These are phyloP conservation scores for Phrynosoma blainvillii DNA, from an alignment of 2,113 vertebrate genomes.

Conservation along the genomic window DNA sequence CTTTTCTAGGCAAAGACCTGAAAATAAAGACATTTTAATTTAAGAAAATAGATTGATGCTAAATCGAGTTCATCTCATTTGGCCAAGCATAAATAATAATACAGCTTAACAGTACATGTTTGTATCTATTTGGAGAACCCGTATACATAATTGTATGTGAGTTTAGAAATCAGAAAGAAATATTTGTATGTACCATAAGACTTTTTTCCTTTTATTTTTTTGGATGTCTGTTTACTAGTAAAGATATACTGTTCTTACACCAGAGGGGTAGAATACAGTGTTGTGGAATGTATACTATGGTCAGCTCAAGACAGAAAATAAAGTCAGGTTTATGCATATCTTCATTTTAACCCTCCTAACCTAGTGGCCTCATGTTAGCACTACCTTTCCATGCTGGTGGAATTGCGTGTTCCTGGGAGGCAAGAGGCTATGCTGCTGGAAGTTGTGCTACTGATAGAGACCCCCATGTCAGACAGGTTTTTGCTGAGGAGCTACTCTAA, in stretches of 20 bases:
- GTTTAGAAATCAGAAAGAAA: neutral
- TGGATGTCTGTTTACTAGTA: too few relatives aligned
- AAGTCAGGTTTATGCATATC: neutral
- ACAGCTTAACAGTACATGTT: neutral
- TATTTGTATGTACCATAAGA: neutral
- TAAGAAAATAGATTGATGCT: constrained; percentile 1
- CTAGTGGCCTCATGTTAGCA: neutral
- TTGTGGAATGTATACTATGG: too few relatives aligned
- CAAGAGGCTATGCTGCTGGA: too few relatives aligned
- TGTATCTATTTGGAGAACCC: neutral
- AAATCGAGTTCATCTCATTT: neutral
- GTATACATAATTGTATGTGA: neutral
- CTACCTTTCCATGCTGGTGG: too few relatives aligned
- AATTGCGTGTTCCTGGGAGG: too few relatives aligned
- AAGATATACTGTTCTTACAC: too few relatives aligned
- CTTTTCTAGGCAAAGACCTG: constrained; percentile 96
- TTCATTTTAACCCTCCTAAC: neutral
- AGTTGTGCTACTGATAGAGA: too few relatives aligned
- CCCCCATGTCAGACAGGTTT: too few relatives aligned
- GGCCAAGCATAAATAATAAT: neutral
- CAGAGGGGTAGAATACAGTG: neutral
- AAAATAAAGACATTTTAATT: constrained; percentile 22
- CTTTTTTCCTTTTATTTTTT: too few relatives aligned
- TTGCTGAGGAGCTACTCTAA: too few relatives aligned
- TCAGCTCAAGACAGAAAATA: neutral